A percentile compares a stretch with the other conserved stretches of the same genome.
Evolutionary conservation across 2,113 vertebrate genomes (phyloP).

Genomic region (Cairina moschata): DNA sequence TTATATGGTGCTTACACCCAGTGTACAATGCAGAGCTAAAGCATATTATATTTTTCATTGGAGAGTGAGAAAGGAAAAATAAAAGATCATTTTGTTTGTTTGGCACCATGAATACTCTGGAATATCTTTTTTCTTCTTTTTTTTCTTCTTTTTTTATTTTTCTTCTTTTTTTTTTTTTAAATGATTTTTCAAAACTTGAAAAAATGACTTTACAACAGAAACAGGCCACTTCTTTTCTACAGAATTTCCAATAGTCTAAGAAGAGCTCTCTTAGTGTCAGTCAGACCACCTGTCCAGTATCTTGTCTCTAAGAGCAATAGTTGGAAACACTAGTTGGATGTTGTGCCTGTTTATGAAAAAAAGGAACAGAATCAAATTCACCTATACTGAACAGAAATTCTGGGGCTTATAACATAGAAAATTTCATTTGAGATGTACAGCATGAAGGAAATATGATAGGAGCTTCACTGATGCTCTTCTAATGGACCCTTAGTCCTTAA

Average conservation of each 20-base stretch:
- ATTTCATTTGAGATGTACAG: neutral
- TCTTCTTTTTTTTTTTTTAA: no score
- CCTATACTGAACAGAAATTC: neutral
- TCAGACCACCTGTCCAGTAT: neutral
- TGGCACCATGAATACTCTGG: neutral
- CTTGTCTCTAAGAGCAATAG: neutral
- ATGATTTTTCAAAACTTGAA: neutral
- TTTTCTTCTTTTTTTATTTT: no score
- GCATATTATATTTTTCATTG: neutral
- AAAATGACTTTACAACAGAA: neutral
- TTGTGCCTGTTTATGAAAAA: neutral
- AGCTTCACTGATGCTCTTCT: neutral
- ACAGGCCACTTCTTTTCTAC: neutral
- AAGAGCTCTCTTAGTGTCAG: neutral
- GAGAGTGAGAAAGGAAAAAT: neutral
- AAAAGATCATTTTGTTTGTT: neutral
- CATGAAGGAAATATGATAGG: neutral
- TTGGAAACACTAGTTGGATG: neutral
- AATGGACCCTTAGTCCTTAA: neutral
- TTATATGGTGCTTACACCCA: neutral
- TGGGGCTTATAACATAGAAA: neutral
- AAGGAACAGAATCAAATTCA: neutral
- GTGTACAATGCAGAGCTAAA: neutral
- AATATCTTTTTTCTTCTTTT: neutral
- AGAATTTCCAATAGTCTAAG: neutral